Percentiles rank a stretch among this genome's conserved stretches.
Evolutionary conservation across 2,113 vertebrate species (phyloP).

Genomic region (Gymnocephalus cernua): DNA sequence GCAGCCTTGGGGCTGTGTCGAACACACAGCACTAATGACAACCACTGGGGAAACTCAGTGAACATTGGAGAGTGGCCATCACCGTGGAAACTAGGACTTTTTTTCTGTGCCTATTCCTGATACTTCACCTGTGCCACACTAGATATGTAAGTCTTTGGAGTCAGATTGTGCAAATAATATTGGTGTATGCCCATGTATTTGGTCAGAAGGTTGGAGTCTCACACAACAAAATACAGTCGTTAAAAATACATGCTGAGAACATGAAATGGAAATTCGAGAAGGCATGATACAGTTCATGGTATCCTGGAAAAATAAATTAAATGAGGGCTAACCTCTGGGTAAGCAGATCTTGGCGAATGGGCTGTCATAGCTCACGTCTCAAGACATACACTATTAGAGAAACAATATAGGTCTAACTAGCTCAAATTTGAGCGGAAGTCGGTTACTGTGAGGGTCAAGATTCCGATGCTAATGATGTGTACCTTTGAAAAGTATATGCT

Average conservation of each 20-base stretch:
- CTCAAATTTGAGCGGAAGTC: conserved; percentile 54
- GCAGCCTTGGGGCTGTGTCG: conserved; percentile 55
- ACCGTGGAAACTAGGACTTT: conserved; percentile 50
- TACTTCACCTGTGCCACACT: conserved; percentile 2
- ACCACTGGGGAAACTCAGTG: conserved; percentile 48
- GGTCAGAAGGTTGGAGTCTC: background rate
- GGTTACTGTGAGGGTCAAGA: conserved; percentile 64
- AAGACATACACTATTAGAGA: conserved; percentile 42
- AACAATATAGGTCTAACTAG: conserved; percentile 58
- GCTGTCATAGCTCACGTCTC: conserved; percentile 19
- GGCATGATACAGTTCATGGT: background rate
- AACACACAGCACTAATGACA: conserved; percentile 60
- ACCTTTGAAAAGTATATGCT: conserved; percentile 76
- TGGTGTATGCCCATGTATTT: background rate
- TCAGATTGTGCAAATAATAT: background rate
- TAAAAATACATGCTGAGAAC: background rate
- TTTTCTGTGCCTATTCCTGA: conserved; percentile 37
- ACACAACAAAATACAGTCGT: background rate
- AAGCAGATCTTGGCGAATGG: conserved; percentile 34
- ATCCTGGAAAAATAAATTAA: conserved; percentile 21
- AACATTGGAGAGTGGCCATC: conserved; percentile 48
- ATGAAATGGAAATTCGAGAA: conserved; percentile 4
- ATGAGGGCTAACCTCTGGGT: background rate
- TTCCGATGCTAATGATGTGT: conserved; percentile 71
- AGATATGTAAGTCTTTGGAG: background rate